Conservation (phyloP, 2,113 vertebrate species). For the Isurus oxyrinchus region DNA sequence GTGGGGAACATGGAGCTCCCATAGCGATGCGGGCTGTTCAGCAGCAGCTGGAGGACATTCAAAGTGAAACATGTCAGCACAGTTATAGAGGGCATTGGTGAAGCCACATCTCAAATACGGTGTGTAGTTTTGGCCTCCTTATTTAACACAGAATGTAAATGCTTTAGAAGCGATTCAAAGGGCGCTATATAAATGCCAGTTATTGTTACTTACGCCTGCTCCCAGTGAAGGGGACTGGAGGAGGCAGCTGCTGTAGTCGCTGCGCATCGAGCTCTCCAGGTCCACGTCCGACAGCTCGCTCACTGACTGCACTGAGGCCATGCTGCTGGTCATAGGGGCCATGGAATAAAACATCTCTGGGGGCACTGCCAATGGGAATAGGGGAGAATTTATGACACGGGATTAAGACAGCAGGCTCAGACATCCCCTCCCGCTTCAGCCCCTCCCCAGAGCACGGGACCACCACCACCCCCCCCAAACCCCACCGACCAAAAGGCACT, state of each 20-base stretch:
- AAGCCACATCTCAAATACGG: too few relatives aligned
- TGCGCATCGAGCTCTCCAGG: slow-evolving; percentile 71
- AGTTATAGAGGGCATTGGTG: too few relatives aligned
- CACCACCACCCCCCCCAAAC: too few relatives aligned
- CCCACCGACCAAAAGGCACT: too few relatives aligned
- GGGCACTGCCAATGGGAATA: background rate
- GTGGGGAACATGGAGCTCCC: slow-evolving; percentile 54
- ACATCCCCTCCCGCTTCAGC: background rate
- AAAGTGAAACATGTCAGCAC: background rate
- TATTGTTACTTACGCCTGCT: slow-evolving; percentile 47
- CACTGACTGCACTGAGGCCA: slow-evolving; percentile 62
- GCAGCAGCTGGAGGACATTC: slow-evolving; percentile 38
- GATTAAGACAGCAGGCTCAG: background rate
- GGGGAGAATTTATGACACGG: background rate
- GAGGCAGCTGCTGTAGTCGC: slow-evolving; percentile 55
- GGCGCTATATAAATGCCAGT: too few relatives aligned
- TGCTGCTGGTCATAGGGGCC: slow-evolving; percentile 75
- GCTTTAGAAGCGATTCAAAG: too few relatives aligned
- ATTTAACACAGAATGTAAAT: too few relatives aligned
- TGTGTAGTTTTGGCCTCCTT: too few relatives aligned
- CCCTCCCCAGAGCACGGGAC: background rate
- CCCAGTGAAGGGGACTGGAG: slow-evolving; percentile 46
- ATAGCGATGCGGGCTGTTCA: slow-evolving; percentile 58
- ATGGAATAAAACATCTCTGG: slow-evolving; percentile 87
- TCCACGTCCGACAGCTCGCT: slow-evolving; percentile 77